Evolutionary conservation across 2,888 invertebrate genomes (phyloP).

Genomic region (Arge pagana): DNA sequence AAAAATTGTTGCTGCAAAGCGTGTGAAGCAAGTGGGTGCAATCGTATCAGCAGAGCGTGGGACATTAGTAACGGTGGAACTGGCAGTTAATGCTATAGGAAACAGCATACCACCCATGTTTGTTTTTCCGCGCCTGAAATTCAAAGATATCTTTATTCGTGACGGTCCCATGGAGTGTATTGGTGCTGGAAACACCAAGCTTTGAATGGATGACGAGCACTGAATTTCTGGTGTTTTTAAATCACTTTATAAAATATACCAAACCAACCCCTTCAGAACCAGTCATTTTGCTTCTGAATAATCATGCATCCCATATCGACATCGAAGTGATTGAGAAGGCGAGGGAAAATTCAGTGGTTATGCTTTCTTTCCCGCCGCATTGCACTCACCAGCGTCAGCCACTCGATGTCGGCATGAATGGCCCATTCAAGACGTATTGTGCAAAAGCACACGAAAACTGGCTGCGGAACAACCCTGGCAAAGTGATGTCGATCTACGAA

Average conservation of each 20-base stretch:
- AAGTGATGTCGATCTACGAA: conserved; percentile 30
- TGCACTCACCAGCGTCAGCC: conserved; percentile 34
- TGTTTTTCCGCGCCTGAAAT: conserved; percentile 40
- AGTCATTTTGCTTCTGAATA: conserved; percentile 44
- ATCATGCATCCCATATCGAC: conserved; percentile 41
- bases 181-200: conserved; percentile 42
- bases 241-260: conserved; percentile 42
- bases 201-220: conserved; percentile 45
- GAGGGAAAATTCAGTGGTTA: conserved; percentile 34
- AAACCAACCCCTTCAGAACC: conserved; percentile 33
- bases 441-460: conserved; percentile 26
- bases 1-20: conserved; percentile 25
- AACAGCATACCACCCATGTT: conserved; percentile 40
- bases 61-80: conserved; percentile 32
- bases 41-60: conserved; percentile 30
- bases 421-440: conserved; percentile 32
- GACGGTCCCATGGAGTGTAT: conserved; percentile 43
- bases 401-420: conserved; percentile 32
- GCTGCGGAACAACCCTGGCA: conserved; percentile 31
- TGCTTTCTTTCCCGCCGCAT: conserved; percentile 43
- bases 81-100: conserved; percentile 34
- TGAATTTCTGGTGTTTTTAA: conserved; percentile 39
- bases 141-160: conserved; percentile 30
- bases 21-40: conserved; percentile 25
- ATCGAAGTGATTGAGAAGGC: conserved; percentile 36